A percentile compares a stretch with the other conserved stretches of the same genome.
These are phyloP conservation scores for Caenorhabditis drosophilae DNA, from an alignment of 2,888 invertebrate genomes.

Conservation along the genomic window DNA sequence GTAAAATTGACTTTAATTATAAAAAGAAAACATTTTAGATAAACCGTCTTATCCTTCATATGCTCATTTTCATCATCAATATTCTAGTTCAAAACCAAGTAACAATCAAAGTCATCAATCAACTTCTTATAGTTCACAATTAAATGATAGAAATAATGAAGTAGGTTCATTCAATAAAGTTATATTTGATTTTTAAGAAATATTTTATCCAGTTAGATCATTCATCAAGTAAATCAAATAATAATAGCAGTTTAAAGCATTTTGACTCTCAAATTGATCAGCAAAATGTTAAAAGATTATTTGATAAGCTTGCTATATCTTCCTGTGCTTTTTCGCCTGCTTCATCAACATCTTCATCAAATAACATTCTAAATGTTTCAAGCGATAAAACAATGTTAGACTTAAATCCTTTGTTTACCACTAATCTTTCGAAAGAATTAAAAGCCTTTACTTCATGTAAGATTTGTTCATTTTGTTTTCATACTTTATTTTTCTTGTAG, in stretches of 20 bases:
- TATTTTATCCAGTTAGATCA: too few species aligned
- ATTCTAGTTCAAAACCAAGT: conserved; percentile 8
- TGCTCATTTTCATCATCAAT: conserved; percentile 36
- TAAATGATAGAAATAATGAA: not conserved
- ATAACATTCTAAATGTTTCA: conserved; percentile 7
- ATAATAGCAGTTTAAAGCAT: not conserved
- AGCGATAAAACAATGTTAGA: conserved; percentile 26
- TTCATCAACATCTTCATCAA: conserved; percentile 6
- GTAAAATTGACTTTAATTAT: too few species aligned
- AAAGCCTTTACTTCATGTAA: not conserved
- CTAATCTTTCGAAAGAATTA: not conserved
- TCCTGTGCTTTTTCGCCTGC: conserved; percentile 1
- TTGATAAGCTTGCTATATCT: conserved; percentile 23
- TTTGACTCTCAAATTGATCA: not conserved
- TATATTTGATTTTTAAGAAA: too few species aligned
- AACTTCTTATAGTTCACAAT: not conserved
- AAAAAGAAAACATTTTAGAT: too few species aligned
- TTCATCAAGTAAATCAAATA: too few species aligned
- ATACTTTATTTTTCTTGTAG: too few species aligned
- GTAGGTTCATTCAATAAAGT: too few species aligned
- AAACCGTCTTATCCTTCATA: conserved; percentile 21
- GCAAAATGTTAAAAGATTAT: conserved; percentile 7
- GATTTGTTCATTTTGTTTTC: not conserved
- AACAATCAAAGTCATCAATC: not conserved
- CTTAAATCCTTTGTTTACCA: conserved; percentile 7